phyloP scores from a whole-genome alignment of 2,113 vertebrate genomes.

The Callionymus lyra region DNA sequence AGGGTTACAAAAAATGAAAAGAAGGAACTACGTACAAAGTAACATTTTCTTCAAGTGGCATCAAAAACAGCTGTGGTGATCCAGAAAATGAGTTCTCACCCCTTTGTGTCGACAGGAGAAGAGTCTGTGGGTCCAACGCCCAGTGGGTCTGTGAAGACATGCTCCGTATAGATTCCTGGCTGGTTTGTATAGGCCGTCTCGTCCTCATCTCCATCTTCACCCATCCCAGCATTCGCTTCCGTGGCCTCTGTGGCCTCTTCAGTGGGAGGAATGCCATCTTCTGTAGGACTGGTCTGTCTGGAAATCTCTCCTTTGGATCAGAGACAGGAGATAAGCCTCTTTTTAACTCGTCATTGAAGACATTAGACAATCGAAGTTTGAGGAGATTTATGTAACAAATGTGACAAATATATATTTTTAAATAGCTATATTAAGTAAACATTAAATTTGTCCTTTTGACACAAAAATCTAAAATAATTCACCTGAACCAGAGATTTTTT shows the following conservation, averaged over 20 bases:
- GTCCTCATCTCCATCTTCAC: conserved; percentile 62
- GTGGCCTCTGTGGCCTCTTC: conserved; percentile 94
- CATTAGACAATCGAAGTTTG: too few species aligned
- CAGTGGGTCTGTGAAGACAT: conserved; percentile 85
- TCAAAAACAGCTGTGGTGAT: not conserved
- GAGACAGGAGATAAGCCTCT: not conserved
- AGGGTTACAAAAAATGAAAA: conserved; percentile 3
- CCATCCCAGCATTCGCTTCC: conserved; percentile 70
- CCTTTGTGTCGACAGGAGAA: conserved; percentile 15
- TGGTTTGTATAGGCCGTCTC: conserved; percentile 54
- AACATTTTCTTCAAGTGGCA: not conserved
- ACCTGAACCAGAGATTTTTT: conserved; percentile 52
- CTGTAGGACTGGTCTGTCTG: conserved; percentile 55
- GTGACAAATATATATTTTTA: too few species aligned
- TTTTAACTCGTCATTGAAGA: not conserved
- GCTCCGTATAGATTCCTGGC: conserved; percentile 85
- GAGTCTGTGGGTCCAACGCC: conserved; percentile 60
- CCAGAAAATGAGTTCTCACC: not conserved
- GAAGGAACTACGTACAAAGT: not conserved
- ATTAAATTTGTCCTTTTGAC: too few species aligned
- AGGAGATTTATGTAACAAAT: too few species aligned
- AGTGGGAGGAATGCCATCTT: conserved; percentile 75
- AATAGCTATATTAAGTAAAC: too few species aligned
- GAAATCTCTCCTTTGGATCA: conserved; percentile 46
- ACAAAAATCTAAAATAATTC: not conserved